Base-by-base conservation (phyloP, 2,888 invertebrate genomes). In the Eledone cirrhosa region DNA sequence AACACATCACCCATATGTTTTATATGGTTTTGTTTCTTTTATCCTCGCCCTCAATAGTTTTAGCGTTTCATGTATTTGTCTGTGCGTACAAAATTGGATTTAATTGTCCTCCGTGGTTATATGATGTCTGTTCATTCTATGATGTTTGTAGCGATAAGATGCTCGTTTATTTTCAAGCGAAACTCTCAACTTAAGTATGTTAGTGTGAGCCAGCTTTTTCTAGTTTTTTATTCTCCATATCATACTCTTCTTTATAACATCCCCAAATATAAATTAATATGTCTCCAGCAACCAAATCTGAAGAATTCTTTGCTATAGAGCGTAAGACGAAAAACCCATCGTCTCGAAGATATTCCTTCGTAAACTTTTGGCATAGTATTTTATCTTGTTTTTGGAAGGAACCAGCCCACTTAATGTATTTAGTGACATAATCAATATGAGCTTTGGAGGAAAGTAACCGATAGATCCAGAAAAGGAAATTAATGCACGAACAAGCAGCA, bases 241-340 rank as follows among this genome's bases (percentile, higher is more conserved):
- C 63, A 29, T 77, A 24, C 24, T 59, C 59, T 19, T 77, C 59
- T 4, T 41, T 48, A 29, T 63, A 77, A 11, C n/a, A 31, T n/a
- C 59, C 59, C 77, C 77, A 77, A 3, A 77, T 7, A 33, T 63
- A 33, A 41, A 22, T 31, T 14, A 77, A 22, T 22, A 77, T 22
- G 22, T 77, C 77, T 24, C 59, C 63, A 24, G 48, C 77, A 19
- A 77, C 77, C 13, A 77, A 24, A 11, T 77, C 77, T 8, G 77
- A 59, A 16, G 77, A 77, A 48, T 77, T 77, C 41, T 77, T 77
- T 2, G 72, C 69, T 16, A 82, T 80, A 16, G 80, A 22, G 29
- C 81, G 79, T 8, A 81, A 53, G 33, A 82, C 72, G 27, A 80
- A 80, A 22, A 82, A 77, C 0, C 82, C 82, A 29, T 82, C 82